phyloP scores from a whole-genome alignment of 2,797 vertebrate genomes.

The Buceros bicornis region DNA sequence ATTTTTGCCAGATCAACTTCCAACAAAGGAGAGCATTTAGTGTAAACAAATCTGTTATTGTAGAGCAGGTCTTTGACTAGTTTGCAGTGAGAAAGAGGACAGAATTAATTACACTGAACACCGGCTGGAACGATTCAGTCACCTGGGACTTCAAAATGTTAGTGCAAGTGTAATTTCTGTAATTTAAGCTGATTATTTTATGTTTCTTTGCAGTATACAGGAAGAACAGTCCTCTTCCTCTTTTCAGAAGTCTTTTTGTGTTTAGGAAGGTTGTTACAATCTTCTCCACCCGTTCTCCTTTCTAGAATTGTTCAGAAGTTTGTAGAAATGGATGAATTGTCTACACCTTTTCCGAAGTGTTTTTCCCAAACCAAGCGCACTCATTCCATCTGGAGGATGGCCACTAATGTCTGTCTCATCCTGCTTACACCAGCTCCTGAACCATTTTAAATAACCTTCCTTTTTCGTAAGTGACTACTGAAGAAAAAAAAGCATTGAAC shows the following conservation, averaged over 20 bases:
- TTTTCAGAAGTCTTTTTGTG: background rate
- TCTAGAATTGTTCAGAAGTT: background rate
- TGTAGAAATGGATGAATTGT: background rate
- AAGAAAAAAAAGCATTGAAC: background rate
- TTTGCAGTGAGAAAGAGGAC: background rate
- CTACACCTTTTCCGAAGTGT: background rate
- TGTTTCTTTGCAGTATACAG: background rate
- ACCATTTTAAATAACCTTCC: slow-evolving; percentile 12
- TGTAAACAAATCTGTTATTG: slow-evolving; percentile 17
- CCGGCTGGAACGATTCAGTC: background rate
- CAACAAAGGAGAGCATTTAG: background rate
- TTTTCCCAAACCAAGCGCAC: background rate
- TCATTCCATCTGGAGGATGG: background rate
- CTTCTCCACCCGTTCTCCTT: background rate
- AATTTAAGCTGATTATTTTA: background rate
- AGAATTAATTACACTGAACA: background rate
- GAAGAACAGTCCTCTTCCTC: background rate
- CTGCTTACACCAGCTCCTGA: background rate
- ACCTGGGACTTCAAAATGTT: background rate
- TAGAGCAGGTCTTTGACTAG: background rate
- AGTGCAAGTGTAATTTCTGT: slow-evolving; percentile 5
- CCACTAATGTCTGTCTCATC: background rate
- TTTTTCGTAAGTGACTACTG: background rate
- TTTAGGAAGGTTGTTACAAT: background rate
- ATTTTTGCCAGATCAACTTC: slow-evolving; percentile 30